A percentile compares a stretch with the other conserved stretches of the same genome.
These are phyloP conservation scores for Zygothrica quintamaculata DNA, from an alignment of 2,888 invertebrate genomes.

Conservation along the genomic window DNA sequence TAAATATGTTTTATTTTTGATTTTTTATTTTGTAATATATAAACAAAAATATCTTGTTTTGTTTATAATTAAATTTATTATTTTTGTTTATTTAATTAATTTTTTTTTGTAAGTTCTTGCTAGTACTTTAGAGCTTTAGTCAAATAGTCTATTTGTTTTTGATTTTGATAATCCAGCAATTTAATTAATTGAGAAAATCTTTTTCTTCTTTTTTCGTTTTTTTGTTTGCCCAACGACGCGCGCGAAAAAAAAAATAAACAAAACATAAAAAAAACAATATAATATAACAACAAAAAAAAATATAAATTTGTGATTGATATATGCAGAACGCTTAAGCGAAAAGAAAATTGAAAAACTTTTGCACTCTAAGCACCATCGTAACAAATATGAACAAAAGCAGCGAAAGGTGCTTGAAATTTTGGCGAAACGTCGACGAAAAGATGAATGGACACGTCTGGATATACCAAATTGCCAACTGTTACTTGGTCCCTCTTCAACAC, in stretches of 20 bases:
- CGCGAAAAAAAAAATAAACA: slow-evolving; percentile 38
- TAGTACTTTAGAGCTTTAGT: slow-evolving; percentile 43
- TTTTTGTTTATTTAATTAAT: too few species aligned
- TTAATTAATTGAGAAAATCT: slow-evolving; percentile 79
- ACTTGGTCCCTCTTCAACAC: slow-evolving; percentile 11
- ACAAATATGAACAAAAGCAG: slow-evolving; percentile 63
- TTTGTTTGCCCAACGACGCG: slow-evolving; percentile 70
- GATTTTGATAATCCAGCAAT: slow-evolving; percentile 82
- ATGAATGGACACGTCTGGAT: slow-evolving; percentile 9
- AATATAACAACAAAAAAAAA: too few species aligned
- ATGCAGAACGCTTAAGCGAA: slow-evolving; percentile 84
- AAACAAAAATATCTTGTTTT: too few species aligned
- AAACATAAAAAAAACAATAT: too few species aligned
- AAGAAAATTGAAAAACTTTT: slow-evolving; percentile 78
- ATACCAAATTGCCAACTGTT: slow-evolving; percentile 18
- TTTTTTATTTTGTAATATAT: slow-evolving; percentile 26
- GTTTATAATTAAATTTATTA: too few species aligned
- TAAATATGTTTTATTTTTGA: slow-evolving; percentile 10
- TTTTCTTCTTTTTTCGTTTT: slow-evolving; percentile 74
- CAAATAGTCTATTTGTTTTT: slow-evolving; percentile 45
- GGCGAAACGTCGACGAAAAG: slow-evolving; percentile 29
- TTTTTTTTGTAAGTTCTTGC: slow-evolving; percentile 14
- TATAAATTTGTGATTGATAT: too few species aligned
- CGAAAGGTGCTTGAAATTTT: slow-evolving; percentile 23
- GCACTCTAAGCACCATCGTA: slow-evolving; percentile 76